Evolutionary conservation across 2,113 vertebrate genomes (phyloP).

Genomic region (Bos taurus): DNA sequence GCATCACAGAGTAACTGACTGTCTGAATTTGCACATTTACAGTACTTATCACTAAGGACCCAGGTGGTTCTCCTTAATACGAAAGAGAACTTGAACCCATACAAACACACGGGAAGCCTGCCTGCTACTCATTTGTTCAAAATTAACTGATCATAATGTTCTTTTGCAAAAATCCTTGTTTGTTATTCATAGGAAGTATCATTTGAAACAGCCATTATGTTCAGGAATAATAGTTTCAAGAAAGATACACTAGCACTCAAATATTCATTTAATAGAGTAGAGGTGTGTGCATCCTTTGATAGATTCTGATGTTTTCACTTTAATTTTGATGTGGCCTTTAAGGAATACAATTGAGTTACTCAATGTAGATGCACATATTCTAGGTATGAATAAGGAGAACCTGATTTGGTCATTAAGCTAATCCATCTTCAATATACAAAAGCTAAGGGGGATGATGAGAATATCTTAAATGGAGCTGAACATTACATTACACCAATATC

Average conservation of each 20-base stretch:
- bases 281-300: background rate
- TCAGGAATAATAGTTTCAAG: background rate
- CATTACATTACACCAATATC: background rate
- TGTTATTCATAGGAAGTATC: background rate
- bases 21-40: background rate
- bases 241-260: background rate
- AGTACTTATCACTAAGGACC: background rate
- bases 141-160: conserved; percentile 21
- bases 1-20: background rate
- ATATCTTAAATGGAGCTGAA: background rate
- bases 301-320: background rate
- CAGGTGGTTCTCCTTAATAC: background rate
- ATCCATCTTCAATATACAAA: background rate
- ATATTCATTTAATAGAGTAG: background rate
- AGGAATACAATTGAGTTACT: background rate
- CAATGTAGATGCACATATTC: background rate
- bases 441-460: background rate
- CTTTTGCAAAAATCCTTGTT: background rate
- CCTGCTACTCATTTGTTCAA: conserved; percentile 4
- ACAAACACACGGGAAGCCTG: background rate
- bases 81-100: background rate
- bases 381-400: background rate
- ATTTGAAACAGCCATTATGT: background rate
- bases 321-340: conserved; percentile 5
- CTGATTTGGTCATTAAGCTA: background rate